phyloP scores from a whole-genome alignment of 2,113 vertebrate genomes.

The Xiphias gladius region DNA sequence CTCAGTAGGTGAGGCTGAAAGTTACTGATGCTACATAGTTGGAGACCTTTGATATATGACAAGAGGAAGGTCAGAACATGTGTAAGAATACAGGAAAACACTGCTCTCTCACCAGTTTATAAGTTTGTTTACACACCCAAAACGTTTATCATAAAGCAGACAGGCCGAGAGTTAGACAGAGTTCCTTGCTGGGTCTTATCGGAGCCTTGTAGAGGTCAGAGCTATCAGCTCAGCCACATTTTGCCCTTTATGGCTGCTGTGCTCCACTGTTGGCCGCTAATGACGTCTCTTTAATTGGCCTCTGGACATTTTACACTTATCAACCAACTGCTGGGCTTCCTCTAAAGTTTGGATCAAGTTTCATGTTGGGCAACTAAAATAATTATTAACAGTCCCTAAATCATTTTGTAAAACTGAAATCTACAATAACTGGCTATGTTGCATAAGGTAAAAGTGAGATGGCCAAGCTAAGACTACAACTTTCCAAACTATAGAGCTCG shows the following conservation, averaged over 20 bases:
- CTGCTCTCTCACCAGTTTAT: conserved; percentile 1
- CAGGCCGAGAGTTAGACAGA: conserved; percentile 48
- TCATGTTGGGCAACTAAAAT: neutral
- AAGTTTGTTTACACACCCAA: conserved; percentile 66
- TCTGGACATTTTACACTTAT: neutral
- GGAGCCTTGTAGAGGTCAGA: conserved; percentile 10
- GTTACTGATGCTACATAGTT: neutral
- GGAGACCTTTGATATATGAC: neutral
- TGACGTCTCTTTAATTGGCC: neutral
- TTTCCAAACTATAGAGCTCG: too few species aligned
- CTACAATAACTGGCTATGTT: neutral
- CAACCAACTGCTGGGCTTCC: neutral
- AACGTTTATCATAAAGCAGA: conserved; percentile 69
- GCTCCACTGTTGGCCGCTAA: neutral
- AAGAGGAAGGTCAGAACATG: neutral
- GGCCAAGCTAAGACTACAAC: too few species aligned
- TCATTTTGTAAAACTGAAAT: neutral
- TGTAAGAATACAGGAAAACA: conserved; percentile 19
- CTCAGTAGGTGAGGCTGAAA: neutral
- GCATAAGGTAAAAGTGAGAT: neutral
- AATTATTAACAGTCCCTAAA: neutral
- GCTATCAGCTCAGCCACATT: conserved; percentile 67
- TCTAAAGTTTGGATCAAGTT: neutral
- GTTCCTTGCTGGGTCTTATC: conserved; percentile 67
- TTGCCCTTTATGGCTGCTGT: conserved; percentile 6